Percentiles rank a stretch among this genome's conserved stretches.
These are phyloP conservation scores for Drosophila yakuba DNA, from an alignment of 1,140 invertebrate species.

Conservation along the genomic window DNA sequence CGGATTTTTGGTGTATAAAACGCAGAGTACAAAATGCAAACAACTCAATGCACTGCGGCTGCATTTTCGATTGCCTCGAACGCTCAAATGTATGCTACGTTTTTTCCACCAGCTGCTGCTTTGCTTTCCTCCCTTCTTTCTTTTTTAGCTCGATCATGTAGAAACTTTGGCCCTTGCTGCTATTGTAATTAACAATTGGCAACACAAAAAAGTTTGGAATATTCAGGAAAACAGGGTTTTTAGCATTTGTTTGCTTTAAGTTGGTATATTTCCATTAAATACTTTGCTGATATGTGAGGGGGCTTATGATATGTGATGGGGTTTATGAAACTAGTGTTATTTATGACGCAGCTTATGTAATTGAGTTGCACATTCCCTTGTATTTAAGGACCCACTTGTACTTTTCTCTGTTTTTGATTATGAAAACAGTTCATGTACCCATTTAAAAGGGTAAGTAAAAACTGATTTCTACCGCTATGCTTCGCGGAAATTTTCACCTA, in stretches of 20 bases:
- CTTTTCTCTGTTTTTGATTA: too few species aligned
- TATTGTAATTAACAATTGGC: conserved; percentile 55
- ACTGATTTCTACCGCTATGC: neutral
- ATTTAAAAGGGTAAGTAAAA: too few species aligned
- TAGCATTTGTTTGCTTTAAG: conserved; percentile 20
- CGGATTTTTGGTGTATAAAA: conserved; percentile 60
- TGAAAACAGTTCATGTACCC: too few species aligned
- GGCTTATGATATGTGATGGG: conserved; percentile 22
- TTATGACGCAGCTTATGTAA: neutral
- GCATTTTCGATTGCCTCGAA: conserved; percentile 60
- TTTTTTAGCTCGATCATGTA: conserved; percentile 11
- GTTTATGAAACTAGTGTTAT: neutral
- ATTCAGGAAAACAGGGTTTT: conserved; percentile 6
- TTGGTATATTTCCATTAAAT: conserved; percentile 23
- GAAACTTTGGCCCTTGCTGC: conserved; percentile 20
- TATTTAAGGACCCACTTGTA: neutral
- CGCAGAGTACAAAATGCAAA: conserved; percentile 56
- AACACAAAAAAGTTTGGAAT: conserved; percentile 5
- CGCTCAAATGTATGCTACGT: conserved; percentile 44
- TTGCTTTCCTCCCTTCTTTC: conserved; percentile 6
- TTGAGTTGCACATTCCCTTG: neutral
- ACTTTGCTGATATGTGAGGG: conserved; percentile 21
- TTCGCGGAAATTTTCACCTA: neutral
- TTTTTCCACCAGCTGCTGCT: conserved; percentile 27
- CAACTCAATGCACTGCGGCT: conserved; percentile 62